These are phyloP conservation scores for Nomada fabriciana DNA, from an alignment of 2,888 invertebrate genomes.

Conservation along the genomic window DNA sequence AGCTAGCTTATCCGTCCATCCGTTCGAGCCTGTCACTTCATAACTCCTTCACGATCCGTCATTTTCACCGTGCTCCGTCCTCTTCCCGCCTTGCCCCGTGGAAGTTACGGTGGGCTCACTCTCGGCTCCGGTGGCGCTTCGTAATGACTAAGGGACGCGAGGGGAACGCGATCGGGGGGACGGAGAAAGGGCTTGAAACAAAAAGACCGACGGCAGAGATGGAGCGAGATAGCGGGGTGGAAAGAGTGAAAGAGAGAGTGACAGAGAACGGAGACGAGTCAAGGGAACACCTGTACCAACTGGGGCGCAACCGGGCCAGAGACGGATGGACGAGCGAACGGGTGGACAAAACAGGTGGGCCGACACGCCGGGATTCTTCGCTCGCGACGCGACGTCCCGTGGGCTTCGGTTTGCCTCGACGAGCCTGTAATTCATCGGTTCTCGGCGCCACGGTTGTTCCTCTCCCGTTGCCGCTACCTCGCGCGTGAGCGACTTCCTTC, in stretches of 20 bases:
- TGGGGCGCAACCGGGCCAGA: slow-evolving; percentile 81
- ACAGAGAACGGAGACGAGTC: slow-evolving; percentile 68
- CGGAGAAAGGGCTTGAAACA: slow-evolving; percentile 32
- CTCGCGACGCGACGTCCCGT: slow-evolving; percentile 54
- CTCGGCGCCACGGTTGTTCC: slow-evolving; percentile 58
- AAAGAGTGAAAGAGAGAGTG: slow-evolving; percentile 18
- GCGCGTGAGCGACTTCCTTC: no score
- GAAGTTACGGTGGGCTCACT: slow-evolving; percentile 28
- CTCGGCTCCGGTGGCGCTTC: slow-evolving; percentile 63
- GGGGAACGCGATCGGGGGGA: slow-evolving; percentile 28
- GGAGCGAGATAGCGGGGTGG: background rate
- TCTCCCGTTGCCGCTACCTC: slow-evolving; percentile 1
- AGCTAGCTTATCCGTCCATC: slow-evolving; percentile 42
- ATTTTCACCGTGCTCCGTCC: slow-evolving; percentile 50
- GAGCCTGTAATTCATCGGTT: slow-evolving; percentile 62
- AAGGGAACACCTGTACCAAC: slow-evolving; percentile 83
- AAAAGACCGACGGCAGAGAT: slow-evolving; percentile 36
- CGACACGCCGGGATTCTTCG: slow-evolving; percentile 77
- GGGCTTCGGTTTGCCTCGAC: slow-evolving; percentile 43
- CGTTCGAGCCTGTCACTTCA: slow-evolving; percentile 44
- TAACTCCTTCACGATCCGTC: slow-evolving; percentile 62
- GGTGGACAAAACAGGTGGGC: slow-evolving; percentile 83
- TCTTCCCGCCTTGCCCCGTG: background rate
- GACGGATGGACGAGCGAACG: slow-evolving; percentile 78
- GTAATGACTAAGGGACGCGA: slow-evolving; percentile 58